phyloP scores from a whole-genome alignment of 2,113 vertebrate genomes.

The Tapirus terrestris region DNA sequence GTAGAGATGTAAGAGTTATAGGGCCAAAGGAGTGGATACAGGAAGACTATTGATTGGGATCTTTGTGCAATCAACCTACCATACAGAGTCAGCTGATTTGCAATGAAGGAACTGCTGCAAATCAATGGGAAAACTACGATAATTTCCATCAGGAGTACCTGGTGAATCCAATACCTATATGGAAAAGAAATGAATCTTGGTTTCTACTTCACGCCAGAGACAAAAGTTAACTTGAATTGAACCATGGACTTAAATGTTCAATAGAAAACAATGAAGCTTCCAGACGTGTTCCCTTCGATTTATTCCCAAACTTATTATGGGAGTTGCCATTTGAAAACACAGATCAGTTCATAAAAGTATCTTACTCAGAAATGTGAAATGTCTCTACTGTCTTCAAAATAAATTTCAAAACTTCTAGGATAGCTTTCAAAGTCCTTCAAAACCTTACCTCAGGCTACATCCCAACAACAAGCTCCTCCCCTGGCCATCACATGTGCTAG shows the following conservation, averaged over 20 bases:
- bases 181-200: background rate
- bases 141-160: too few species aligned
- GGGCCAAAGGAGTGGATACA: background rate
- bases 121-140: background rate
- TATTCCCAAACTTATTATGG: background rate
- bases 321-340: background rate
- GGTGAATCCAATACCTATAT: background rate
- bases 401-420: background rate
- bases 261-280: background rate
- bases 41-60: background rate
- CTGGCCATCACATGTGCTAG: fast-evolving
- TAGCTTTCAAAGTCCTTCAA: background rate
- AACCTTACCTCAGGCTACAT: background rate
- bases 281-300: background rate
- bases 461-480: fast-evolving
- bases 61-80: background rate
- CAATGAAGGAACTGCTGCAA: background rate
- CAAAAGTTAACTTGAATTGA: background rate
- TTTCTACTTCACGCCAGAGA: background rate
- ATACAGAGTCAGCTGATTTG: background rate
- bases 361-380: background rate
- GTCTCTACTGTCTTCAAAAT: background rate
- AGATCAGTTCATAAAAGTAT: background rate
- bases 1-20: background rate
- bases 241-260: background rate